phyloP scores from a whole-genome alignment of 2,888 invertebrate genomes.

The Incurvaria masculella region DNA sequence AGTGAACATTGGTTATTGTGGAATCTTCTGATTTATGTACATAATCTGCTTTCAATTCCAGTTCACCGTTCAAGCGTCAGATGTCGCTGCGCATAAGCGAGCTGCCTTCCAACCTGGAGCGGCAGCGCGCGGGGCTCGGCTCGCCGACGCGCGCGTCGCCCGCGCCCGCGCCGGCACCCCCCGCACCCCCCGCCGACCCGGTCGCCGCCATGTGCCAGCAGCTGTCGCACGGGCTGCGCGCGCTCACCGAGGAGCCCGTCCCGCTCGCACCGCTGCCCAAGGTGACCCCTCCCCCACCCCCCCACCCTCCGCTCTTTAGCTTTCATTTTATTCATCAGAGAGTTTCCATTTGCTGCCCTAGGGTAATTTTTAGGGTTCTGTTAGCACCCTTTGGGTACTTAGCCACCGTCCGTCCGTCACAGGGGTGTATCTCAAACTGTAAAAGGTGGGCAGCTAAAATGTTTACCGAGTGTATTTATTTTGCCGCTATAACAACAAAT shows the following conservation, averaged over 20 bases:
- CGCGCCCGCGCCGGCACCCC: constrained; percentile 61
- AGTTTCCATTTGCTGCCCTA: no score
- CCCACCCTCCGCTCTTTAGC: constrained; percentile 84
- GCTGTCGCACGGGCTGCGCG: constrained; percentile 70
- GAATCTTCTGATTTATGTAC: neutral
- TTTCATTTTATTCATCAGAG: no score
- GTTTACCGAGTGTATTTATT: no score
- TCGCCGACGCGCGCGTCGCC: constrained; percentile 70
- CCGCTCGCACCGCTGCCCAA: constrained; percentile 21
- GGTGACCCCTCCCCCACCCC: constrained; percentile 63
- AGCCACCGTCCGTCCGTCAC: no score
- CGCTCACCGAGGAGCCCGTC: constrained; percentile 59
- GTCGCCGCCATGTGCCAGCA: constrained; percentile 81
- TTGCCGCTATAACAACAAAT: no score
- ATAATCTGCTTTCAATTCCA: constrained; percentile 47
- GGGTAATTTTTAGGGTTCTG: no score
- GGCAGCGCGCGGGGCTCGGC: constrained; percentile 69
- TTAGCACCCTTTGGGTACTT: no score
- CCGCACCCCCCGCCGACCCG: constrained; percentile 52
- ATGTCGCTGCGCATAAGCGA: constrained; percentile 93
- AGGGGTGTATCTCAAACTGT: no score
- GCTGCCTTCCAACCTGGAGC: constrained; percentile 91
- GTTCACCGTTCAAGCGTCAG: constrained; percentile 94
- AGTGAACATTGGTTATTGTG: neutral
- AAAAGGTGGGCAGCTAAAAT: no score